phyloP scores from a whole-genome alignment of 2,888 invertebrate genomes.

The Tuberolachnus salignus region DNA sequence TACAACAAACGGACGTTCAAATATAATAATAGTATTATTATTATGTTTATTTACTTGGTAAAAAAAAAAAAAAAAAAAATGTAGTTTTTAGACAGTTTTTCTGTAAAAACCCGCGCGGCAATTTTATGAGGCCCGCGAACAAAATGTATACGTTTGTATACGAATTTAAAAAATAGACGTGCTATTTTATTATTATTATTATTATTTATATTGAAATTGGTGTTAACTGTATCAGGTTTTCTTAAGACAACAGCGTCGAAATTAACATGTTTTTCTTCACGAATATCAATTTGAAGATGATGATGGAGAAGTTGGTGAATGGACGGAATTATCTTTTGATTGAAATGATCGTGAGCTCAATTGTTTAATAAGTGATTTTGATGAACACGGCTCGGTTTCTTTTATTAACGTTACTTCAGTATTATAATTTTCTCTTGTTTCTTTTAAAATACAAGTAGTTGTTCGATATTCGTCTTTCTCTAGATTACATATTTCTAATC shows the following conservation, averaged over 20 bases:
- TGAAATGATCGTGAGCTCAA: conserved; percentile 60
- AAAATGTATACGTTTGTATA: too few species aligned
- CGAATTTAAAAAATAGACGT: too few species aligned
- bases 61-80: too few species aligned
- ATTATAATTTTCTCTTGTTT: conserved; percentile 59
- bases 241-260: conserved; percentile 46
- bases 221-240: conserved; percentile 35
- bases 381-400: conserved; percentile 57
- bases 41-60: too few species aligned
- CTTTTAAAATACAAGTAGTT: conserved; percentile 59
- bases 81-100: too few species aligned
- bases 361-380: conserved; percentile 53
- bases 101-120: too few species aligned
- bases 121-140: too few species aligned
- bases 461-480: conserved; percentile 59
- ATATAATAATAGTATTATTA: too few species aligned
- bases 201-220: too few species aligned
- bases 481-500: conserved; percentile 61
- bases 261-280: conserved; percentile 55
- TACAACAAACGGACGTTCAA: too few species aligned
- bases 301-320: conserved; percentile 51
- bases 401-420: conserved; percentile 59
- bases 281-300: conserved; percentile 55
- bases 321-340: conserved; percentile 57
- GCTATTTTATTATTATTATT: too few species aligned